These are phyloP conservation scores for Apodemia zela DNA, from an alignment of 2,888 invertebrate genomes.

Conservation along the genomic window DNA sequence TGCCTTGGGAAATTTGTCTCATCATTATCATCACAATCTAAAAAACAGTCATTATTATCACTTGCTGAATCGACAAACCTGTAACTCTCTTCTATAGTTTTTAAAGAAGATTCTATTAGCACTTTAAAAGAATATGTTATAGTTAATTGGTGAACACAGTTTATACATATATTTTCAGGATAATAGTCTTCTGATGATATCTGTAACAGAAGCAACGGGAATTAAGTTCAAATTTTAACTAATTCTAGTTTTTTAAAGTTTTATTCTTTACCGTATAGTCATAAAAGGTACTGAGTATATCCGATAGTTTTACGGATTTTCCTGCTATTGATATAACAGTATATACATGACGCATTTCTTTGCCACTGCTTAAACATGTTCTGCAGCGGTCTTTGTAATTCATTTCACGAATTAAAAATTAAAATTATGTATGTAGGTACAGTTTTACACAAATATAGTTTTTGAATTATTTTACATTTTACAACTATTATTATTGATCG, in stretches of 20 bases:
- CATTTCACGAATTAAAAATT: slow-evolving; percentile 38
- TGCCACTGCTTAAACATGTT: slow-evolving; percentile 57
- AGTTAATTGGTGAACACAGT: slow-evolving; percentile 67
- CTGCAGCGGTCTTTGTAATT: slow-evolving; percentile 57
- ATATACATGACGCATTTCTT: slow-evolving; percentile 61
- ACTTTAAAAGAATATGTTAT: slow-evolving; percentile 70
- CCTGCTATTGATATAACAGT: slow-evolving; percentile 54
- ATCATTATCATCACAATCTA: slow-evolving; percentile 50
- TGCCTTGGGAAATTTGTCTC: slow-evolving; percentile 30
- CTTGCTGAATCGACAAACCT: slow-evolving; percentile 41
- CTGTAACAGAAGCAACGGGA: slow-evolving; percentile 38
- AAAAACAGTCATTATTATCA: slow-evolving; percentile 50
- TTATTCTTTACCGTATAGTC: slow-evolving; percentile 52
- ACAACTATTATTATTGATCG: too few species aligned
- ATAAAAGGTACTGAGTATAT: slow-evolving; percentile 64
- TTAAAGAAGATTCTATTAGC: slow-evolving; percentile 59
- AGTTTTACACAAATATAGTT: too few species aligned
- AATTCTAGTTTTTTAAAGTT: neutral
- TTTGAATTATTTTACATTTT: too few species aligned
- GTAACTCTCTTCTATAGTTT: slow-evolving; percentile 45
- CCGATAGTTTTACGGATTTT: slow-evolving; percentile 52
- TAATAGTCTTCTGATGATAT: slow-evolving; percentile 45
- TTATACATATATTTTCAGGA: slow-evolving; percentile 64
- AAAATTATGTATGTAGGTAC: neutral
- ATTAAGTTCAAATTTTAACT: neutral